These are phyloP conservation scores for Brachirus orientalis DNA, from an alignment of 2,113 vertebrate species.

Conservation along the genomic window DNA sequence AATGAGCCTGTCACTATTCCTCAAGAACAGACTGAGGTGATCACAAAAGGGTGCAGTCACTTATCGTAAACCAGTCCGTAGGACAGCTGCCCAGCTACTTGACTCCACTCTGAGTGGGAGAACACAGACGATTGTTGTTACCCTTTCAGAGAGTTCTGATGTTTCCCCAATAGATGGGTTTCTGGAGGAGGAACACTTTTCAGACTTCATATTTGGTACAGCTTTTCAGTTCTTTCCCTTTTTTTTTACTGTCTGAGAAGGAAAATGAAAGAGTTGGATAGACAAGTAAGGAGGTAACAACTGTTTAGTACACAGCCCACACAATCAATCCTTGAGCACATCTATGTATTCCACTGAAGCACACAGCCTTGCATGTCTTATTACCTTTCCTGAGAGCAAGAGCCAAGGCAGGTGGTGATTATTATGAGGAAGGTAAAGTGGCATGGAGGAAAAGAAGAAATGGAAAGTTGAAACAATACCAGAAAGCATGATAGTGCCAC, in stretches of 20 bases:
- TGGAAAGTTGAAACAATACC: slow-evolving; percentile 52
- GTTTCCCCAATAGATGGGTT: slow-evolving; percentile 50
- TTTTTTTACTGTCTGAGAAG: slow-evolving; percentile 9
- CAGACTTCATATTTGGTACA: slow-evolving; percentile 30
- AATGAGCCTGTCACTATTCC: slow-evolving; percentile 41
- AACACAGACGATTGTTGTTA: slow-evolving; percentile 61
- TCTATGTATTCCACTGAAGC: slow-evolving; percentile 53
- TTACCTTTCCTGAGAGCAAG: slow-evolving; percentile 55
- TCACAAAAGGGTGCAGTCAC: slow-evolving; percentile 37
- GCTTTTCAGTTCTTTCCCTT: slow-evolving; percentile 48
- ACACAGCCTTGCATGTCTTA: slow-evolving; percentile 51
- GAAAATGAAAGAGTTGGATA: slow-evolving; percentile 38
- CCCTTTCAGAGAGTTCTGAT: slow-evolving; percentile 54
- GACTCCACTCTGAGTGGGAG: slow-evolving; percentile 54
- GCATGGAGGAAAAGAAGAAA: slow-evolving; percentile 38
- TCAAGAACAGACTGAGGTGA: slow-evolving; percentile 59
- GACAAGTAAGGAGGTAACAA: slow-evolving; percentile 60
- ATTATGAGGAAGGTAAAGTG: slow-evolving; percentile 18
- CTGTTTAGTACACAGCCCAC: slow-evolving; percentile 68
- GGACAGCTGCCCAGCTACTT: slow-evolving; percentile 39
- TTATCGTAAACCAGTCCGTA: slow-evolving; percentile 40
- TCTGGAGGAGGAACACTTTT: slow-evolving; percentile 28
- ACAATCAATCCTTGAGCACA: slow-evolving; percentile 56
- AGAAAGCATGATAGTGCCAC: slow-evolving; percentile 20
- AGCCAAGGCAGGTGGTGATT: slow-evolving; percentile 42